A percentile compares a stretch with the other conserved stretches of the same genome.
Evolutionary conservation across 2,113 vertebrate species (phyloP).

Genomic region (Taxidea taxus): DNA sequence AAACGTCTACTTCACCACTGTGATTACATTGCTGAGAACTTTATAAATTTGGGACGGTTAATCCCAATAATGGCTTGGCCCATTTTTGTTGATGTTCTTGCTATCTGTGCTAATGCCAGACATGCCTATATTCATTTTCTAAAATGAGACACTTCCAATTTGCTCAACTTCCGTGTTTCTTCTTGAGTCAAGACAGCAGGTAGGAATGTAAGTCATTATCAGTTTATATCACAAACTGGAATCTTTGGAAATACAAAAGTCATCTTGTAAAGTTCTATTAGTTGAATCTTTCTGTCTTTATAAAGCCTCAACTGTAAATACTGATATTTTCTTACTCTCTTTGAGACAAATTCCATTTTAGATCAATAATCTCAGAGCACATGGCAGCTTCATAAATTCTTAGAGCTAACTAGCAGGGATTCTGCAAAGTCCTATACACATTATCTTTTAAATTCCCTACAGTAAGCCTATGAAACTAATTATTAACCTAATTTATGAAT

Average conservation of each 20-base stretch:
- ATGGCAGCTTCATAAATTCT: background rate
- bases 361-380: background rate
- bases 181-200: background rate
- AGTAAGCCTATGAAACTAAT: background rate
- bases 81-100: background rate
- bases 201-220: background rate
- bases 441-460: background rate
- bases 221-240: background rate
- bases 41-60: background rate
- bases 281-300: background rate
- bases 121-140: background rate
- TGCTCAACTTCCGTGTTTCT: background rate
- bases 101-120: background rate
- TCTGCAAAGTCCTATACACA: background rate
- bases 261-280: constrained; percentile 7
- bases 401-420: background rate
- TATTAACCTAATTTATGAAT: background rate
- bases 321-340: background rate
- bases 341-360: background rate
- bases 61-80: background rate
- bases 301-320: background rate
- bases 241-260: background rate
- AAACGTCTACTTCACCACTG: background rate
- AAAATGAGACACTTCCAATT: background rate
- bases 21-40: background rate